Base-by-base conservation (phyloP, 2,797 vertebrate species). In the Rhadinocentrus ornatus region DNA sequence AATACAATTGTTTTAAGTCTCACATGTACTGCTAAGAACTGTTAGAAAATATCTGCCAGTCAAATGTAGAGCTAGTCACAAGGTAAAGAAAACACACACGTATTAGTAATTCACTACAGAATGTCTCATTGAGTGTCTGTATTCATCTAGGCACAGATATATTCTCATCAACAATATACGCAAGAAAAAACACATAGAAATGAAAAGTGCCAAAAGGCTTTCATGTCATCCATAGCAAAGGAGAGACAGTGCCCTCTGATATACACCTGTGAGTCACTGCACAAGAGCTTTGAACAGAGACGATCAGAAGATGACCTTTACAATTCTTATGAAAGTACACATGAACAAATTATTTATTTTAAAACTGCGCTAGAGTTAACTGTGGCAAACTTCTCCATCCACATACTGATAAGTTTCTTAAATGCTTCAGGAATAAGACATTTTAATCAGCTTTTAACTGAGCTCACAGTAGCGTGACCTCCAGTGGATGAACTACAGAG, bases 1-100 rank as follows among this genome's bases (percentile, higher is more conserved):
- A 92, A 92, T 90, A 93, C 87, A 88, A 84, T 44, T 66, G 10
- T 27, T 54, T 82, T 84, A 75, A 86, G 84, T 90, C 82, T 92
- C 86, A 76, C 70, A 41, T 84, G 69, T 84, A 87, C 67, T 73
- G 61, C 82, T 55, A 84, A 86, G 80, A 78, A 82, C 78, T 78
- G 81, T 78, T 87, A 85, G 58, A 87, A 90, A 89, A 87, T 61
- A 46, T 66, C 69, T 73, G 32, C 48, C 68, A 53, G 75, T 85
- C 83, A 68, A 50, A 80, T 84, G 76, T 83, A 76, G 29, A 66
- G 72, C 72, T 83, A 82, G 73, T 77, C 68, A 80, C 76, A 80
- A 57, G 79, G 57, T 67, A 81, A 83, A 84, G 62, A 75, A 71
- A 78, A 62, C 55, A 75, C 75, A 35, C 73, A 60, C 79, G 24